Evolutionary conservation across 2,888 invertebrate genomes (phyloP).

Genomic region (Lycaena phlaeas): DNA sequence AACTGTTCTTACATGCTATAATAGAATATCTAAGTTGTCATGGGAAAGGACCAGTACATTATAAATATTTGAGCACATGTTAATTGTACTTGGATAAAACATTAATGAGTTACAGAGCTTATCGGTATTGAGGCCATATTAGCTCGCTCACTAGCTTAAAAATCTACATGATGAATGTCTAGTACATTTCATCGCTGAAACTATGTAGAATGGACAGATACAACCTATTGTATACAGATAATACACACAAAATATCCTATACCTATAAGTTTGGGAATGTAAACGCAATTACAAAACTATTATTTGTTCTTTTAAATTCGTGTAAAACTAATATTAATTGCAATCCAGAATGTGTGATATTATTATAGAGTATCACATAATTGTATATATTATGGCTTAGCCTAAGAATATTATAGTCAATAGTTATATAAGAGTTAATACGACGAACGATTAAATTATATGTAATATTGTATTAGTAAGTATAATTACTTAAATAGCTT

Average conservation of each 20-base stretch:
- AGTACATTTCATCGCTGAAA: background rate
- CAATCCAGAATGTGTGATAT: constrained; percentile 4
- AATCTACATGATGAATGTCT: background rate
- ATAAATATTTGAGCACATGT: constrained; percentile 34
- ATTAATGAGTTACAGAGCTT: background rate
- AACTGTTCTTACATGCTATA: constrained; percentile 24
- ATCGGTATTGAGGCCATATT: background rate
- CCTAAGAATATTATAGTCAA: too few species aligned
- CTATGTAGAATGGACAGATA: background rate
- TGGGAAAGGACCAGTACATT: constrained; percentile 26
- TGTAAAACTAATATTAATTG: constrained; percentile 4
- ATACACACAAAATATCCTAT: background rate
- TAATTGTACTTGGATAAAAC: background rate
- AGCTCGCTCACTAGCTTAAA: background rate
- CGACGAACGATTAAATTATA: too few species aligned
- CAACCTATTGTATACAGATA: background rate
- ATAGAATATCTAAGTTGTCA: constrained; percentile 26
- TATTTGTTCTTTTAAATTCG: constrained; percentile 5
- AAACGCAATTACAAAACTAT: constrained; percentile 5
- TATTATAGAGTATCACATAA: background rate
- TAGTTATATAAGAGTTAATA: too few species aligned
- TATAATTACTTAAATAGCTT: too few species aligned
- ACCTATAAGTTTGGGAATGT: background rate
- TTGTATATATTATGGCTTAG: too few species aligned
- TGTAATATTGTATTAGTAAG: too few species aligned